phyloP scores from a whole-genome alignment of 1,140 invertebrate species.

The Danaus plexippus region DNA sequence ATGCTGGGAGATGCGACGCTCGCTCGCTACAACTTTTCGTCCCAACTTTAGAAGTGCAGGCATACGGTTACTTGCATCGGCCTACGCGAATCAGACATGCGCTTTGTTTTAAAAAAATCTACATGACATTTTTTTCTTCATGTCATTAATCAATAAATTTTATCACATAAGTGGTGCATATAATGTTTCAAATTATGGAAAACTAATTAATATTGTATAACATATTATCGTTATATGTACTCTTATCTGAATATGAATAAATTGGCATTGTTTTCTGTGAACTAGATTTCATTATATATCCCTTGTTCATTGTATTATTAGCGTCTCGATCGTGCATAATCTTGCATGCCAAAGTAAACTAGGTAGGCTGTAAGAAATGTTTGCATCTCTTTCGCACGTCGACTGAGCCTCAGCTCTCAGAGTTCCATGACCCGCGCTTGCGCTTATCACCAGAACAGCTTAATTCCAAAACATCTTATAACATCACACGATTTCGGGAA shows the following conservation, averaged over 20 bases:
- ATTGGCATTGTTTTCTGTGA: neutral
- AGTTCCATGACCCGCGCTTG: constrained; percentile 63
- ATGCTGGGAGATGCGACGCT: constrained; percentile 32
- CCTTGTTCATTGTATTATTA: constrained; percentile 18
- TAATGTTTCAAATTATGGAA: neutral
- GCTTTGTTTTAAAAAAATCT: constrained; percentile 21
- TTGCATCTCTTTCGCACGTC: constrained; percentile 36
- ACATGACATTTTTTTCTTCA: constrained; percentile 1
- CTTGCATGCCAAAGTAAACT: constrained; percentile 29
- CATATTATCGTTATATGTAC: neutral
- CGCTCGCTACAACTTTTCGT: constrained; percentile 37
- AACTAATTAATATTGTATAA: neutral
- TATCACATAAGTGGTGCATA: too few species aligned
- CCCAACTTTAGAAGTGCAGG: constrained; percentile 38
- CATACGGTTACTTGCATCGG: constrained; percentile 32
- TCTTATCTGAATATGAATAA: neutral
- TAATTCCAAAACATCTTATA: neutral
- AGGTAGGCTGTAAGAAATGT: constrained; percentile 31
- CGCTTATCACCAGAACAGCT: constrained; percentile 48
- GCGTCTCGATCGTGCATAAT: constrained; percentile 20
- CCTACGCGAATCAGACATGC: constrained; percentile 36
- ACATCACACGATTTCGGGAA: too few species aligned
- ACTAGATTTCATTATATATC: constrained; percentile 3
- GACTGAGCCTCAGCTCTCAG: constrained; percentile 38
- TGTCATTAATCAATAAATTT: too few species aligned